Base-by-base conservation (phyloP, 35 echinoderm and acorn worm genomes). In the Diadema setosum region DNA sequence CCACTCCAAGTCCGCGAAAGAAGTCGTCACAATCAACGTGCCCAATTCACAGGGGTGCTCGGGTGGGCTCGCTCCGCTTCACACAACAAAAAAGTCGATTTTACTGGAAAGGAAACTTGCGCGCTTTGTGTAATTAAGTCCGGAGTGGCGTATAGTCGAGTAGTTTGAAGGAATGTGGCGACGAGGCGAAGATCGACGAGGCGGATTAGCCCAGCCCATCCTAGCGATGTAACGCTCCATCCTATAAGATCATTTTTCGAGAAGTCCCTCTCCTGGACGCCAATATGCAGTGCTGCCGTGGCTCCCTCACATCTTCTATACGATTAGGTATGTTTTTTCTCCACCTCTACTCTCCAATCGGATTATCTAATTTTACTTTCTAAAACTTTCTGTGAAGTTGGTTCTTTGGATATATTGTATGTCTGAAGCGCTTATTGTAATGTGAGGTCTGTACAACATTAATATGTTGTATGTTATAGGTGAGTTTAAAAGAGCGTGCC, bases 31-130 rank as follows among this genome's bases (percentile, higher is more conserved):
- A 41, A 78, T 78, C 73, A 44, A 44, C 0, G 7, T 1, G n/a
- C 44, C 3, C 73, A 7, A 78, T 78, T 78, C 73, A 78, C 35
- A 11, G 4, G n/a, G 11, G 73, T 39, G 73, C 73, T 78, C 37
- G 6, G 37, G 21, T 35, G 24, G 73, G 40, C 40, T 78, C 73
- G 73, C 73, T 44, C 37, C 0, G 73, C 73, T 78, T 78, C 73
- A 78, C 73, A 78, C 73, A 78, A 67, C 7, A 39, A 44, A 78
- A 78, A 76, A 78, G 73, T 78, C 73, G 73, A 78, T 78, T 78
- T 78, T 2, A 20, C 39, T 42, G 30, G 73, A 78, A 78, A 78
- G 16, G 73, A 44, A 78, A 78, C 39, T n/a, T 78, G 39, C 37
- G 73, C 7, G 73, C 73, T 15, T 78, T 78, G 73, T 78, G 25